Evolutionary conservation across 2,113 vertebrate species (phyloP).

Genomic region (Zingel zingel): DNA sequence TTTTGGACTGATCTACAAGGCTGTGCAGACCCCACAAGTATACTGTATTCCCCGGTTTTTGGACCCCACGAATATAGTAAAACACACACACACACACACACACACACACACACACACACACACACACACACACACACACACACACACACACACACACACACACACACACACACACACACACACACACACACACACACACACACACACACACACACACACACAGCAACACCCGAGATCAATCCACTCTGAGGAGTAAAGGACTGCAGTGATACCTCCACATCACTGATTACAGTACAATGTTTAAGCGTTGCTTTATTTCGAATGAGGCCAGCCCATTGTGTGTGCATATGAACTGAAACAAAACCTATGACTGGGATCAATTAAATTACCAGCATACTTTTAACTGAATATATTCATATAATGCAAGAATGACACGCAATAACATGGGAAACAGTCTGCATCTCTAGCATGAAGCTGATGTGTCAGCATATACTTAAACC

Average conservation of each 20-base stretch:
- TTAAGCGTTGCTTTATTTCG: background rate
- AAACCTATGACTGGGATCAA: no score
- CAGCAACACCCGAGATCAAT: conserved; percentile 6
- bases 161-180: background rate
- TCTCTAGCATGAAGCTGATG: no score
- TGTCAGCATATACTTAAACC: no score
- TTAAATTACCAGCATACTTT: no score
- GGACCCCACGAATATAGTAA: no score
- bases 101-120: conserved; percentile 1
- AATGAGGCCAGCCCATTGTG: background rate
- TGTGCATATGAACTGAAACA: background rate
- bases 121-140: conserved; percentile 2
- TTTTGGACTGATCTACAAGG: no score
- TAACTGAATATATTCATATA: no score
- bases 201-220: conserved; percentile 5
- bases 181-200: conserved; percentile 1
- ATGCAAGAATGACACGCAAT: no score
- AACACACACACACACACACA: no score
- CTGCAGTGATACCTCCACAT: background rate
- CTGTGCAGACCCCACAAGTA: no score
- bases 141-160: conserved; percentile 1
- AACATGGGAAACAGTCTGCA: no score
- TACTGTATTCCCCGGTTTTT: no score
- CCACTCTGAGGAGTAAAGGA: background rate
- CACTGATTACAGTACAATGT: background rate